These are phyloP conservation scores for Globia sparganii DNA, from an alignment of 2,888 invertebrate species.

Conservation along the genomic window DNA sequence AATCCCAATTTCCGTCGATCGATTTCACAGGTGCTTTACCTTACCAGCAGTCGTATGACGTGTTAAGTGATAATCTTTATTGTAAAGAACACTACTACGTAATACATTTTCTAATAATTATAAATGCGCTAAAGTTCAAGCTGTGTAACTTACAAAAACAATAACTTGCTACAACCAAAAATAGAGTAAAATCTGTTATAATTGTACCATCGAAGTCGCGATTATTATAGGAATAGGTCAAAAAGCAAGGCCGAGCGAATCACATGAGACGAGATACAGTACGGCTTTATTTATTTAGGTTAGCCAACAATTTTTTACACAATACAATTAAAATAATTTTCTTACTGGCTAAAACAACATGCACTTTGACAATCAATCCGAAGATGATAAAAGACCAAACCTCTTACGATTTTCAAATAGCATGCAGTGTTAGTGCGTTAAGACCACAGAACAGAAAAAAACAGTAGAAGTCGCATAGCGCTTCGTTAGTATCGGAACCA, in stretches of 20 bases:
- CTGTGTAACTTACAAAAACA: conserved; percentile 38
- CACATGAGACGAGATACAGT: conserved; percentile 55
- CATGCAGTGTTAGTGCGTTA: conserved; percentile 26
- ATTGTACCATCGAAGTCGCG: conserved; percentile 16
- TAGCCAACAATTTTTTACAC: not conserved
- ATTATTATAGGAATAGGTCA: conserved; percentile 1
- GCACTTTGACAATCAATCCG: conserved; percentile 18
- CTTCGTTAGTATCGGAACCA: too few relatives aligned
- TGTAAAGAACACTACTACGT: conserved; percentile 22
- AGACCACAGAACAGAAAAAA: too few relatives aligned
- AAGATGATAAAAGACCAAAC: conserved; percentile 2
- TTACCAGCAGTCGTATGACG: conserved; percentile 25
- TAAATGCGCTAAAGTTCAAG: conserved; percentile 35
- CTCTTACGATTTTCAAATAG: conserved; percentile 11
- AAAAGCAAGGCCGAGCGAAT: conserved; percentile 29
- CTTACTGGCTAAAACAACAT: not conserved
- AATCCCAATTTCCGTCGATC: not conserved
- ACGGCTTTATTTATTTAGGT: conserved; percentile 10
- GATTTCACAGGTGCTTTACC: conserved; percentile 1
- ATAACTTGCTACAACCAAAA: conserved; percentile 29
- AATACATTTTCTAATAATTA: conserved; percentile 24
- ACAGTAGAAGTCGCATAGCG: too few relatives aligned
- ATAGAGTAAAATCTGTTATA: conserved; percentile 34
- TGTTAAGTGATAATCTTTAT: conserved; percentile 20
- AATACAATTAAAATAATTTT: not conserved